A percentile compares a stretch with the other conserved stretches of the same genome.
phyloP scores from a whole-genome alignment of 2,113 vertebrate genomes.

The Hiodon tergisus region DNA sequence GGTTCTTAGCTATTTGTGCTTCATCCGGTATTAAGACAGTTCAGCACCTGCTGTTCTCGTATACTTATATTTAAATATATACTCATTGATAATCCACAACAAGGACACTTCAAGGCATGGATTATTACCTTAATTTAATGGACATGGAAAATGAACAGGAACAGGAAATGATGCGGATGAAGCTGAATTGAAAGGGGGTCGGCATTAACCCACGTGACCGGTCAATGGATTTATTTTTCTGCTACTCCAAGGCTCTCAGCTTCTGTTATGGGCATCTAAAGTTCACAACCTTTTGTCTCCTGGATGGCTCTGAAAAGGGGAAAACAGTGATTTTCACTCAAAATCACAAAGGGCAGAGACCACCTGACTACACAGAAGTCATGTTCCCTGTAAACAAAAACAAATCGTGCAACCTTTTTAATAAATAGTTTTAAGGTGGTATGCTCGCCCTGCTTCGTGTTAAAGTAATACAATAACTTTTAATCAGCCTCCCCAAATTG shows the following conservation, averaged over 20 bases:
- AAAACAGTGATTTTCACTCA: neutral
- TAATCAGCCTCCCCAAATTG: no score
- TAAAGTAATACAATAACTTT: no score
- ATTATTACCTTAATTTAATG: conserved; percentile 79
- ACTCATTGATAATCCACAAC: neutral
- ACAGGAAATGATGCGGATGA: conserved; percentile 85
- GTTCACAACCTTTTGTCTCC: conserved; percentile 87
- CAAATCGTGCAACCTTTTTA: no score
- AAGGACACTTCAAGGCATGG: neutral
- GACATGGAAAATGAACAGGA: conserved; percentile 52
- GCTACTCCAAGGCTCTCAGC: conserved; percentile 88
- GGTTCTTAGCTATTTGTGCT: conserved; percentile 15
- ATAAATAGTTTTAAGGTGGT: no score
- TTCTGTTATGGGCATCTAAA: conserved; percentile 90
- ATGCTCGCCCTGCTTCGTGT: no score
- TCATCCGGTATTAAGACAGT: conserved; percentile 6
- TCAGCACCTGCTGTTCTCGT: neutral
- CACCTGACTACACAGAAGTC: no score
- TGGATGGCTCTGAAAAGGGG: conserved; percentile 72
- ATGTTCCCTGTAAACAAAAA: no score
- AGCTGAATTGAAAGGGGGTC: conserved; percentile 85
- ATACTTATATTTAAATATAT: neutral
- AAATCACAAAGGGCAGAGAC: neutral
- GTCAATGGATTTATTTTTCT: conserved; percentile 92
- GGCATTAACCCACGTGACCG: conserved; percentile 96